phyloP scores from a whole-genome alignment of 2,888 invertebrate genomes.

The Eupithecia abbreviata region DNA sequence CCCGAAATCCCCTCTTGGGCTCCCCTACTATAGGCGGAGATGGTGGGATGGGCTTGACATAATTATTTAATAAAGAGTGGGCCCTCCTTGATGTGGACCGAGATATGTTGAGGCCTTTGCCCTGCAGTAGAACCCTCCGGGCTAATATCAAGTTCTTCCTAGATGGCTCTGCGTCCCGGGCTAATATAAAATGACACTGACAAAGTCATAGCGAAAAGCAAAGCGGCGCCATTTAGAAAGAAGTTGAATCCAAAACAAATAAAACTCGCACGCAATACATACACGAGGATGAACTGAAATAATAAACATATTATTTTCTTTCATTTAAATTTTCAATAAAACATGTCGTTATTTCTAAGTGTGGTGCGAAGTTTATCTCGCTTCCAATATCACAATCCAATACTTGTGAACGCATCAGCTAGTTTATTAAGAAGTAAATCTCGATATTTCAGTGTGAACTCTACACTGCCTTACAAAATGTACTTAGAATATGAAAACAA shows the following conservation, averaged over 20 bases:
- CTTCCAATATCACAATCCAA: slow-evolving; percentile 37
- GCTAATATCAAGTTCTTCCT: too few relatives aligned
- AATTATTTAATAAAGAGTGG: too few relatives aligned
- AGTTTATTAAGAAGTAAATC: slow-evolving; percentile 42
- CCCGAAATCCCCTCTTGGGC: too few relatives aligned
- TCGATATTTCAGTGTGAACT: slow-evolving; percentile 53
- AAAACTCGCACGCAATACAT: background rate
- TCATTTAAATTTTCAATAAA: background rate
- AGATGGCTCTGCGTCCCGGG: too few relatives aligned
- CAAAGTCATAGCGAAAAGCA: too few relatives aligned
- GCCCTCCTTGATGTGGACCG: too few relatives aligned
- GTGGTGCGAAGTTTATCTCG: slow-evolving; percentile 43
- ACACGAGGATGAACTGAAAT: background rate
- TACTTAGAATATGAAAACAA: slow-evolving; percentile 72
- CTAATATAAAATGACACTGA: too few relatives aligned
- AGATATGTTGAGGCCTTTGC: too few relatives aligned
- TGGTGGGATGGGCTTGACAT: too few relatives aligned
- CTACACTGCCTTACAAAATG: slow-evolving; percentile 60
- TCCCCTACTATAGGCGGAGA: too few relatives aligned
- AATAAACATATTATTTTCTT: background rate
- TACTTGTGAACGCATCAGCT: slow-evolving; percentile 25
- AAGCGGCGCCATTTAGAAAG: too few relatives aligned
- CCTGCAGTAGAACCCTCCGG: too few relatives aligned
- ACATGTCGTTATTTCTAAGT: slow-evolving; percentile 23
- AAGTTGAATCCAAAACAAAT: background rate